phyloP scores from a whole-genome alignment of 2,888 invertebrate species.

The Xestia c-nigrum region DNA sequence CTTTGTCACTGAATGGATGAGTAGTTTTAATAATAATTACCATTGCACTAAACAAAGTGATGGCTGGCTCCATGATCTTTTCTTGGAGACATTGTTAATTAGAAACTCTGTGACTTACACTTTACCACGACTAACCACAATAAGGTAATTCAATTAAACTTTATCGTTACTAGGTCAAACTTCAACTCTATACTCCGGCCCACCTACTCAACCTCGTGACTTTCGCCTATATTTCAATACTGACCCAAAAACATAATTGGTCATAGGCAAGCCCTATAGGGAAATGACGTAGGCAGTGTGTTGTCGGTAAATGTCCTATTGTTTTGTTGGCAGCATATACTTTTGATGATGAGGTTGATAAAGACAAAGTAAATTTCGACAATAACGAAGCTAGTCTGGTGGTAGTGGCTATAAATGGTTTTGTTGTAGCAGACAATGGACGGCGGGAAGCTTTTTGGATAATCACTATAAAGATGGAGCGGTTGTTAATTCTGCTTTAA shows the following conservation, averaged over 20 bases:
- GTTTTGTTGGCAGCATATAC: constrained; percentile 42
- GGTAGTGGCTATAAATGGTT: constrained; percentile 12
- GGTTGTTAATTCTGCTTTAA: not conserved
- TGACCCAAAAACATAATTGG: constrained; percentile 65
- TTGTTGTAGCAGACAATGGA: constrained; percentile 18
- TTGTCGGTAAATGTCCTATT: constrained; percentile 58
- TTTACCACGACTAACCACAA: not conserved
- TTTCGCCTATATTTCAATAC: constrained; percentile 63
- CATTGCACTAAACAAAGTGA: not conserved
- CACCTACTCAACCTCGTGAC: constrained; percentile 52
- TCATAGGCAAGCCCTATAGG: constrained; percentile 50
- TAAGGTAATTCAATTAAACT: constrained; percentile 24
- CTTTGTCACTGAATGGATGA: not conserved
- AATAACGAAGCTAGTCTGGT: constrained; percentile 1
- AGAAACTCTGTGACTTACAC: not conserved
- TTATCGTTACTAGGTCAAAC: constrained; percentile 17
- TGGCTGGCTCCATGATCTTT: not conserved
- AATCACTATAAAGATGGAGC: not conserved
- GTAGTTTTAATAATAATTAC: not conserved
- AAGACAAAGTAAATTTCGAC: constrained; percentile 11
- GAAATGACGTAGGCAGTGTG: constrained; percentile 53
- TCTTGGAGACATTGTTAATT: not conserved
- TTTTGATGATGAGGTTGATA: constrained; percentile 27
- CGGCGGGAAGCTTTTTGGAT: not conserved
- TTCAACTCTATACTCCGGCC: constrained; percentile 15